These are phyloP conservation scores for Leucophenga montana DNA, from an alignment of 2,888 invertebrate species.

Conservation along the genomic window DNA sequence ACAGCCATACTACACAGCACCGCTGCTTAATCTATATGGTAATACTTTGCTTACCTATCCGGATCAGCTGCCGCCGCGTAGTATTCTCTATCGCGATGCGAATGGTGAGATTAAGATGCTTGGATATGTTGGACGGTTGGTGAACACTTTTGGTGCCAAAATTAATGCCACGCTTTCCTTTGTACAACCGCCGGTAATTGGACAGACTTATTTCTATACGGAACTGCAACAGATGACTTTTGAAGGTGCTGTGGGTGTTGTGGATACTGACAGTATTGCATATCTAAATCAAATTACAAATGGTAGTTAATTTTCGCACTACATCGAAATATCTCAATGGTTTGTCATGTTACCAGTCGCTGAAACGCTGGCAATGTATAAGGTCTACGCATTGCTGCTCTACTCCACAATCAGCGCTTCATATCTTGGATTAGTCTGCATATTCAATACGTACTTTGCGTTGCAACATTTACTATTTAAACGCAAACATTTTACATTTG, in stretches of 20 bases:
- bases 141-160: conserved; percentile 27
- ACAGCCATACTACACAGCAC: conserved; percentile 16
- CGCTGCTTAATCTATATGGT: conserved; percentile 28
- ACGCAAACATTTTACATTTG: too few relatives aligned
- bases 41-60: conserved; percentile 30
- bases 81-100: conserved; percentile 11
- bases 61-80: conserved; percentile 36
- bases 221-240: not conserved
- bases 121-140: conserved; percentile 37
- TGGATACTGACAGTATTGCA: not conserved
- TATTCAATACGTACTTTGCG: not conserved
- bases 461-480: not conserved
- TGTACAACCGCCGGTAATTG: not conserved
- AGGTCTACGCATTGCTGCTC: not conserved
- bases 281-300: not conserved
- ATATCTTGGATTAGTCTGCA: not conserved
- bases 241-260: not conserved
- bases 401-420: not conserved
- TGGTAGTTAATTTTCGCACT: not conserved
- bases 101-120: conserved; percentile 19
- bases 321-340: not conserved
- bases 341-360: conserved; percentile 8
- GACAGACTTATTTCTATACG: not conserved
- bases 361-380: not conserved
- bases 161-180: conserved; percentile 17